Evolutionary conservation across 2,113 vertebrate species (phyloP).

Genomic region (Alces alces): DNA sequence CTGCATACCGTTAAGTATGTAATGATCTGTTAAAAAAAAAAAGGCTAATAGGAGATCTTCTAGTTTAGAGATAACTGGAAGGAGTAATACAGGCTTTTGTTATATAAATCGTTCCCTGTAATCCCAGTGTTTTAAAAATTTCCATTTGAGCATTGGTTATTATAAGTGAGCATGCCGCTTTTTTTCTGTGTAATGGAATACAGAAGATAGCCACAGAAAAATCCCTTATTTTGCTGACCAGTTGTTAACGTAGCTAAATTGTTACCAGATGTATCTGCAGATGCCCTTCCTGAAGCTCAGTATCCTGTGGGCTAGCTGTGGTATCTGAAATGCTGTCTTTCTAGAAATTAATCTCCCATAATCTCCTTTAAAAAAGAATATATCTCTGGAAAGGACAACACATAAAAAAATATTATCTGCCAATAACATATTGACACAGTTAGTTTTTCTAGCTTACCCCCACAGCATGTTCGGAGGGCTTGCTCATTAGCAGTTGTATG

Average conservation of each 20-base stretch:
- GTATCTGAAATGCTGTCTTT: slow-evolving; percentile 5
- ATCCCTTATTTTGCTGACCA: neutral
- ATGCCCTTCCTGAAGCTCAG: neutral
- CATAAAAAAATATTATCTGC: neutral
- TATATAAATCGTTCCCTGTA: neutral
- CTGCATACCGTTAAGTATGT: neutral
- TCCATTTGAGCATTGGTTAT: neutral
- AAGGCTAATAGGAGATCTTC: neutral
- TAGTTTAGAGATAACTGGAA: neutral
- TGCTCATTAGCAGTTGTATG: neutral
- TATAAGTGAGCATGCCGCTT: neutral
- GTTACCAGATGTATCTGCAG: neutral
- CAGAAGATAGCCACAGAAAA: neutral
- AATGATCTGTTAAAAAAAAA: neutral
- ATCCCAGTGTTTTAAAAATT: neutral
- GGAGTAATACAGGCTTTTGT: neutral
- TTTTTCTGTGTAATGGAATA: neutral
- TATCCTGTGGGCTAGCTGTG: neutral
- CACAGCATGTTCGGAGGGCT: neutral
- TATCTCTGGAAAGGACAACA: neutral
- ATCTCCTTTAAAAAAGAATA: neutral
- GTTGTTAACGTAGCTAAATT: neutral
- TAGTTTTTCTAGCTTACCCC: neutral
- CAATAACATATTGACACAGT: neutral
- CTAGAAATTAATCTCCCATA: slow-evolving; percentile 15